These are phyloP conservation scores for Sardinella longiceps DNA, from an alignment of 2,797 vertebrate species.

Conservation along the genomic window DNA sequence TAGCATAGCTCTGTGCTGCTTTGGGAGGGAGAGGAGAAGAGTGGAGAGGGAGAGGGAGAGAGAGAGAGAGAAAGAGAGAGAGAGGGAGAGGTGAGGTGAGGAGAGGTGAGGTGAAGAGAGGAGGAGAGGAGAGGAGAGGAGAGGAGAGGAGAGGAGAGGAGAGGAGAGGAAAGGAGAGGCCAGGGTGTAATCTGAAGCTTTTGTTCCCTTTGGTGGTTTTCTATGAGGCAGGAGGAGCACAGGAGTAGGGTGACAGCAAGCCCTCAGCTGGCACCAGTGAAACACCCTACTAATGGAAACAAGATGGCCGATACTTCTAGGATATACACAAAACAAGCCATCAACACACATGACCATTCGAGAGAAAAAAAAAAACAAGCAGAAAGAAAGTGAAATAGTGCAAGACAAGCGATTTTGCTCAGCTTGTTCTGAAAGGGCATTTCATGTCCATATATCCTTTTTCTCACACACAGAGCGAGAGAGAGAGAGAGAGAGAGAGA, in stretches of 20 bases:
- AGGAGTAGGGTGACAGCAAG: conserved; percentile 18
- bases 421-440: too few species aligned
- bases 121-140: too few species aligned
- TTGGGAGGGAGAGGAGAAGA: too few species aligned
- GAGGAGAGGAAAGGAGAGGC: not conserved
- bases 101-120: too few species aligned
- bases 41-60: too few species aligned
- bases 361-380: not conserved
- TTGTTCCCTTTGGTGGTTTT: not conserved
- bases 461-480: not conserved
- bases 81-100: too few species aligned
- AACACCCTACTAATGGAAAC: not conserved
- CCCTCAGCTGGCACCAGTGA: not conserved
- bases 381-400: not conserved
- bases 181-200: conserved; percentile 7
- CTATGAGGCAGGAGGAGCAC: not conserved
- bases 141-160: too few species aligned
- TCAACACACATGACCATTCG: not conserved
- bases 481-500: too few species aligned
- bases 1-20: not conserved
- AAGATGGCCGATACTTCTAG: conserved; percentile 2
- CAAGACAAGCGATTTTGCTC: not conserved
- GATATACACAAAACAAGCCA: not conserved
- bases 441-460: not conserved
- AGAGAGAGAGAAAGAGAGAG: too few species aligned